Evolutionary conservation across 2,797 vertebrate genomes (phyloP).

Genomic region (Apodemus agrarius): DNA sequence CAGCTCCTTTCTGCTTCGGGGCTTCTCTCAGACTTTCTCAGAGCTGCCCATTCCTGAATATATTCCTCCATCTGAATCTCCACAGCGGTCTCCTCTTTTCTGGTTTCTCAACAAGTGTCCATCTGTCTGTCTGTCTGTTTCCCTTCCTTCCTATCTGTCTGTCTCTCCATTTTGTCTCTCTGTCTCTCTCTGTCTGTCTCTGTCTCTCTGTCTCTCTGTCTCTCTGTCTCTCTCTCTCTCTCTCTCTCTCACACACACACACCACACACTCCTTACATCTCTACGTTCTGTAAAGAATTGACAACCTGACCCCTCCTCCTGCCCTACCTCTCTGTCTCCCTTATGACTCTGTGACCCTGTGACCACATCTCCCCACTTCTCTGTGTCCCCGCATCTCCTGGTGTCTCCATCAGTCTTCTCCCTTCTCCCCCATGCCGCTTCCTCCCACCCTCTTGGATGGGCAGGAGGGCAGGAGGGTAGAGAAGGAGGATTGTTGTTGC

Average conservation of each 20-base stretch:
- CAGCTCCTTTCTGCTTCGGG: neutral
- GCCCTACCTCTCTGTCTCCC: neutral
- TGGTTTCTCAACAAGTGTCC: neutral
- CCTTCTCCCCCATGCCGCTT: slow-evolving; percentile 17
- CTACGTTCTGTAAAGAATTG: neutral
- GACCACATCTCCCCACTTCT: neutral
- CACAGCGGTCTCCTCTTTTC: neutral
- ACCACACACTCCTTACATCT: neutral
- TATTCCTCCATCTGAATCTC: neutral
- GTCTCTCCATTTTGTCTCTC: too few relatives aligned
- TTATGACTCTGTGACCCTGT: neutral
- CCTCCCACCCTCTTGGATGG: slow-evolving; percentile 68
- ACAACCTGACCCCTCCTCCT: neutral
- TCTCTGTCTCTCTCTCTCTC: too few relatives aligned
- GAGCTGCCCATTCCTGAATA: neutral
- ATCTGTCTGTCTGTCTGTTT: neutral
- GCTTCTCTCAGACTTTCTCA: neutral
- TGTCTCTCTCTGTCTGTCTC: too few relatives aligned
- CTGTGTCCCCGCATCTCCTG: neutral
- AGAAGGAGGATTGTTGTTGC: slow-evolving; percentile 73
- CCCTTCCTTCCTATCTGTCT: neutral
- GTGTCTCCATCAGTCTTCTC: neutral
- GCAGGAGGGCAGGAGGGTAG: slow-evolving; percentile 60
- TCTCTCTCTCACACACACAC: too few relatives aligned
- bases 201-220: too few relatives aligned